phyloP scores from a whole-genome alignment of 2,113 vertebrate genomes.

The Eleginops maclovinus region DNA sequence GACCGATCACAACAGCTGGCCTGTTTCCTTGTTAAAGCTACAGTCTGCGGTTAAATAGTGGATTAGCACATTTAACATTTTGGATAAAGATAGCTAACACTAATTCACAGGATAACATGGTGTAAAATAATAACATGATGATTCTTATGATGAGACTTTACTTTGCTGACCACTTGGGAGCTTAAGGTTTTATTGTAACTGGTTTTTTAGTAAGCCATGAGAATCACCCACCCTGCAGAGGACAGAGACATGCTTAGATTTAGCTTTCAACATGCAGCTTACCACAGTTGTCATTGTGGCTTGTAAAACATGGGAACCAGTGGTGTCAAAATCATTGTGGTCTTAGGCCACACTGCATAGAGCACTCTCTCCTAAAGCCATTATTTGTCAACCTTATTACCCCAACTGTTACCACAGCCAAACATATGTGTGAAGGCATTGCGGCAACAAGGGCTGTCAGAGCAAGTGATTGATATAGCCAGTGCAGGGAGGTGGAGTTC shows the following conservation, averaged over 20 bases:
- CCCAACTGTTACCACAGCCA: constrained; percentile 61
- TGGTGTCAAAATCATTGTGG: constrained; percentile 70
- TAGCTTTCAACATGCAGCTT: constrained; percentile 51
- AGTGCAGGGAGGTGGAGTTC: constrained; percentile 39
- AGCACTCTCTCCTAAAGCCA: constrained; percentile 52
- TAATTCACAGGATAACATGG: constrained; percentile 36
- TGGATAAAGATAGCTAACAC: constrained; percentile 53
- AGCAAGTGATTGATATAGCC: constrained; percentile 60
- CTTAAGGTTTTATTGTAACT: constrained; percentile 40
- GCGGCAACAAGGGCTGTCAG: constrained; percentile 59
- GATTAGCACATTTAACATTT: constrained; percentile 69
- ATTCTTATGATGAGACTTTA: constrained; percentile 54
- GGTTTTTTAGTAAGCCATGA: constrained; percentile 33
- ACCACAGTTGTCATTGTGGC: constrained; percentile 74
- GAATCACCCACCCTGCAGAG: constrained; percentile 30
- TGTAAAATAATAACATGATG: constrained; percentile 38
- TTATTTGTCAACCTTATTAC: constrained; percentile 70
- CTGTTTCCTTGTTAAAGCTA: constrained; percentile 71
- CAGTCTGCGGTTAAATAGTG: constrained; percentile 63
- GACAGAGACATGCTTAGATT: constrained; percentile 40
- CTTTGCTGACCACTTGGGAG: constrained; percentile 35
- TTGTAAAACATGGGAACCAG: constrained; percentile 64
- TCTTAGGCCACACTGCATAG: constrained; percentile 48
- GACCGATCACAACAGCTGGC: constrained; percentile 83
- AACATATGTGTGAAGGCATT: constrained; percentile 57